Base-by-base conservation (phyloP, 2,888 invertebrate species). In the Microctonus hyperodae region DNA sequence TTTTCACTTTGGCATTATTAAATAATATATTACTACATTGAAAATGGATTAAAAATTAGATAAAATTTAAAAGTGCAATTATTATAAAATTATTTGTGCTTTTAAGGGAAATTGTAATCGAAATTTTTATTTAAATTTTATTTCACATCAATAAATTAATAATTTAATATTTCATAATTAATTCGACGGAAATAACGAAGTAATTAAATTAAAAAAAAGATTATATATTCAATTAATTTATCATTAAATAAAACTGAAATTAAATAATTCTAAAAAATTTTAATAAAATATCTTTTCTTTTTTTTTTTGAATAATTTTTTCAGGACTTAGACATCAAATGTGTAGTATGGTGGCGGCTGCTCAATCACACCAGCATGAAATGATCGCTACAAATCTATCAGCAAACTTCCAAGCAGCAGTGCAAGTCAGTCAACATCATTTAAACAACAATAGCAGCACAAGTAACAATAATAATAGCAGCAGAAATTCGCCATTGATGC, bases 271-370 rank as follows among this genome's bases (percentile, higher is more conserved):
- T 28, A 13, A 11, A 22, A 20, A n/a, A 35, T 9, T 35, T 9
- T 23, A 23, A 11, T 51, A 2, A 13, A 56, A 5, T 28, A 28
- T 5, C 28, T 28, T 33, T 2, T n/a, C 44, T 55, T 31, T 40
- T 23, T 11, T 59, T n/a, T 23, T 11, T 59, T n/a, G 4, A 40
- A 33, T 58, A 44, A 16, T 44, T 40, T 1, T 61, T 69, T 37
- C 74, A 83, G 83, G 93, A 51, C 86, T 94, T 67, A 89, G 94
- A 60, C 94, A 94, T 74, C 94, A 94, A 85, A 93, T 94, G 92
- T 92, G 91, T 87, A 91, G 89, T 83, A 91, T 91, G 91, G 91
- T 91, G 67, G 93, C 92, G 0, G 90, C 90, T 5, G 85, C 85
- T 4, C 83, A 83, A 56, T 83, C 83, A 20, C 83, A 83, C 64